These are phyloP conservation scores for Dissostichus mawsoni DNA, from an alignment of 2,113 vertebrate species.

Conservation along the genomic window DNA sequence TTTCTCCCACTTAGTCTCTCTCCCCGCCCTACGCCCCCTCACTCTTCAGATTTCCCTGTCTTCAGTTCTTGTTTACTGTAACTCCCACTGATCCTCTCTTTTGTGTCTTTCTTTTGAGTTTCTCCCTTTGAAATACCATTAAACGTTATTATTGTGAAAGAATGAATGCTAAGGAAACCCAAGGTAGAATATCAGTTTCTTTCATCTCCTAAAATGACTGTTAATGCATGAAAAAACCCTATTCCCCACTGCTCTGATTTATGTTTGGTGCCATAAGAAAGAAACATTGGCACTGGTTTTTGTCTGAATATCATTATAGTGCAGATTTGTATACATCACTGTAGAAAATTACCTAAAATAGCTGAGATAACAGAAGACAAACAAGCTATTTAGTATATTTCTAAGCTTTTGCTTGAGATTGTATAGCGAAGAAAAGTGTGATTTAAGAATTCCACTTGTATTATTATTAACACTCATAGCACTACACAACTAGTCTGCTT, in stretches of 20 bases:
- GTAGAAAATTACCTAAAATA: not conserved
- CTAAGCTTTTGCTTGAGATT: not conserved
- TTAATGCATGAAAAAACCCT: slow-evolving; percentile 1
- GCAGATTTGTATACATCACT: not conserved
- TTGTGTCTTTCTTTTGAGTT: not conserved
- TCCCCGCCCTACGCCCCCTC: not conserved
- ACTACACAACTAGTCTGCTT: not conserved
- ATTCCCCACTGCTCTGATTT: not conserved
- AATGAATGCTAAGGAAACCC: slow-evolving; percentile 8
- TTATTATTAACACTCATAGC: not conserved
- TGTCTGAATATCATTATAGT: not conserved
- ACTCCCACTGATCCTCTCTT: slow-evolving; percentile 26
- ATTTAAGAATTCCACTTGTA: not conserved
- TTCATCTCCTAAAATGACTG: not conserved
- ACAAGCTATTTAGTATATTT: not conserved
- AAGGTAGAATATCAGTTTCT: slow-evolving; percentile 7
- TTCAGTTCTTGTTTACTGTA: slow-evolving; percentile 19
- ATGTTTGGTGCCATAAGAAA: slow-evolving; percentile 19
- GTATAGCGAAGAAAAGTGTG: not conserved
- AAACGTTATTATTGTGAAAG: not conserved
- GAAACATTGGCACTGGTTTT: not conserved
- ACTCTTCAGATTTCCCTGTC: slow-evolving; percentile 24
- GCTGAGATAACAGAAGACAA: not conserved
- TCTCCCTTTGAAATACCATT: slow-evolving; percentile 13
- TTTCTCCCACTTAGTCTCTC: not conserved